Percentiles rank a stretch among this genome's conserved stretches.
Conservation (phyloP, 2,797 vertebrate species). For the Rhinichthys osculus region DNA sequence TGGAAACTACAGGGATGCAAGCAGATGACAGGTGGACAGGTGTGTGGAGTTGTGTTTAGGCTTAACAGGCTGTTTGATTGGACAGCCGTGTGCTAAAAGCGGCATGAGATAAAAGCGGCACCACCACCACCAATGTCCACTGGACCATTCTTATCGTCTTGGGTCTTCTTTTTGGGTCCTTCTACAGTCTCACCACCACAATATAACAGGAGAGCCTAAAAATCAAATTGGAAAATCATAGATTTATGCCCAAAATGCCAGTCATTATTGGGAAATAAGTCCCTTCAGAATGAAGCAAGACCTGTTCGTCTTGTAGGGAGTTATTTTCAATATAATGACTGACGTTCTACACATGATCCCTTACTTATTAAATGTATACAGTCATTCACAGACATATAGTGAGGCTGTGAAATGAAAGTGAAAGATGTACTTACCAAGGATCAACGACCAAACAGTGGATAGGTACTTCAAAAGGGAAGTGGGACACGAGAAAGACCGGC, state of each 20-base stretch:
- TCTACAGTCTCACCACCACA: constrained; percentile 4
- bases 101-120: too few relatives aligned
- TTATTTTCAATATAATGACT: not conserved
- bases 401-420: not conserved
- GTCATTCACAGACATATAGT: not conserved
- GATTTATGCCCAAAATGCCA: not conserved
- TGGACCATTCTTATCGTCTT: not conserved
- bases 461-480: too few relatives aligned
- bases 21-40: not conserved
- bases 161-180: constrained; percentile 1
- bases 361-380: not conserved
- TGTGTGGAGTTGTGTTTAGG: too few relatives aligned
- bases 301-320: not conserved
- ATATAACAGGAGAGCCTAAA: not conserved
- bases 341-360: not conserved
- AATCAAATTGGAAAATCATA: not conserved
- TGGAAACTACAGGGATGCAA: not conserved
- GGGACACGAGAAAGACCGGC: too few relatives aligned
- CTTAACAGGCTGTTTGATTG: too few relatives aligned
- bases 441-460: not conserved
- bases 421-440: constrained; percentile 9
- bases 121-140: not conserved
- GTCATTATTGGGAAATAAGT: not conserved
- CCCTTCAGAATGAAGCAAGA: not conserved
- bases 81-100: too few relatives aligned